Evolutionary conservation across 1,140 invertebrate genomes (phyloP).

Genomic region (Aphidius ervi): DNA sequence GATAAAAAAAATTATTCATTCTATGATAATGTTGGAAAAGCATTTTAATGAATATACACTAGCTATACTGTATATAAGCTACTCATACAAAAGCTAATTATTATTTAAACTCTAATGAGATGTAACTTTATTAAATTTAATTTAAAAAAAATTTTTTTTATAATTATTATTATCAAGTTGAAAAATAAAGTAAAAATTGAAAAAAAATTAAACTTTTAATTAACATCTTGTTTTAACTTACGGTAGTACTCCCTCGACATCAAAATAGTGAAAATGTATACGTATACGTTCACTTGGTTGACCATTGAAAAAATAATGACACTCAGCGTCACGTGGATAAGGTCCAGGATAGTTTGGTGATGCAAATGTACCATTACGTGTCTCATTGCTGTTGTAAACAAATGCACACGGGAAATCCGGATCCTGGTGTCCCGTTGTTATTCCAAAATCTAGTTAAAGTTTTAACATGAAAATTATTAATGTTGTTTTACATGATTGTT

Average conservation of each 20-base stretch:
- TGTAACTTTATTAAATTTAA: too few species aligned
- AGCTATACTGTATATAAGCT: too few species aligned
- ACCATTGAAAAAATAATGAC: constrained; percentile 92
- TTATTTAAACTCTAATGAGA: too few species aligned
- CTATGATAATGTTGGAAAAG: too few species aligned
- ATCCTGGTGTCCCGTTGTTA: constrained; percentile 71
- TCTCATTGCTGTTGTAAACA: constrained; percentile 74
- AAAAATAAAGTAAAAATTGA: not conserved
- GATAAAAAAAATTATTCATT: too few species aligned
- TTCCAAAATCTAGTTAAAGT: constrained; percentile 66
- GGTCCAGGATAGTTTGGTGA: constrained; percentile 91
- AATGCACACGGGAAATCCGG: constrained; percentile 75
- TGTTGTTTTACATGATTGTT: not conserved
- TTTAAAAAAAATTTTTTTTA: not conserved
- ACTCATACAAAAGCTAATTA: too few species aligned
- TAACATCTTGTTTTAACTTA: constrained; percentile 54
- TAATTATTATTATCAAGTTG: not conserved
- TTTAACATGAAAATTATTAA: too few species aligned
- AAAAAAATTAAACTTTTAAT: not conserved
- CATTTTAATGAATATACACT: too few species aligned
- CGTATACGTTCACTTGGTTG: constrained; percentile 74
- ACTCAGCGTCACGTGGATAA: constrained; percentile 88
- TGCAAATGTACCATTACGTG: constrained; percentile 76
- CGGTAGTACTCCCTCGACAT: constrained; percentile 87
- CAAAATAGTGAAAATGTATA: constrained; percentile 85